Evolutionary conservation across 2,888 invertebrate genomes (phyloP), one percentile per base, ranked within the genome.

Genomic region (Lomographa bimaculata): DNA sequence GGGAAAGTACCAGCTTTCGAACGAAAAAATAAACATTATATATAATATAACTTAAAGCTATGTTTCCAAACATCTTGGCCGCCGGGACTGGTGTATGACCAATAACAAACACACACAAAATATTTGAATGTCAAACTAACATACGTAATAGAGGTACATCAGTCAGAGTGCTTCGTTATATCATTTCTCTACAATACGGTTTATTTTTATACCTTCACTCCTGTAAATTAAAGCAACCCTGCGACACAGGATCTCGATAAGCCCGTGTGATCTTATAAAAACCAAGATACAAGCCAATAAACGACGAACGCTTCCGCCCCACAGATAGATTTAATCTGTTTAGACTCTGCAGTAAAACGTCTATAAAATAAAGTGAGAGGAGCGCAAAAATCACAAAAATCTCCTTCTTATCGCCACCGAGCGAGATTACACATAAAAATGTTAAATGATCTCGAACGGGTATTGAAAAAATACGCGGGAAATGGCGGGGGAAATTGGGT

Each of bases 371-470:
- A 85, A 86, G 75, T 77, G 75, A 76, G 75, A 76, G 71, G 74
- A 72, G 76, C 77, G 35, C 44, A 47, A 48, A 48, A 48, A 39
- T 39, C 27, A 72, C 74, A 76, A 80, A 80, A 81, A 82, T 79
- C 78, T 75, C 69, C 76, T 79, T 76, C 83, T 81, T 79, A 82
- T 84, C 82, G 78, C 79, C 77, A 76, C 72, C 78, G 62, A 75
- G 82, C 78, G 72, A 82, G 83, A 86, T 87, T 86, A 87, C 84
- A 87, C 87, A 87, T 87, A 87, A 89, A 89, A 87, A 87, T 87
- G 87, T 86, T 87, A 85, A 89, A 87, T 83, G 84, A 79, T 82
- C 83, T 77, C 63, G 81, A 86, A 85, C 83, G 82, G 73, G 80
- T 84, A 85, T 86, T 85, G 86, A 84, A 87, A 89, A 84, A 86